Conservation (phyloP, 1,140 invertebrate genomes). For the Drosophila nikananu region DNA sequence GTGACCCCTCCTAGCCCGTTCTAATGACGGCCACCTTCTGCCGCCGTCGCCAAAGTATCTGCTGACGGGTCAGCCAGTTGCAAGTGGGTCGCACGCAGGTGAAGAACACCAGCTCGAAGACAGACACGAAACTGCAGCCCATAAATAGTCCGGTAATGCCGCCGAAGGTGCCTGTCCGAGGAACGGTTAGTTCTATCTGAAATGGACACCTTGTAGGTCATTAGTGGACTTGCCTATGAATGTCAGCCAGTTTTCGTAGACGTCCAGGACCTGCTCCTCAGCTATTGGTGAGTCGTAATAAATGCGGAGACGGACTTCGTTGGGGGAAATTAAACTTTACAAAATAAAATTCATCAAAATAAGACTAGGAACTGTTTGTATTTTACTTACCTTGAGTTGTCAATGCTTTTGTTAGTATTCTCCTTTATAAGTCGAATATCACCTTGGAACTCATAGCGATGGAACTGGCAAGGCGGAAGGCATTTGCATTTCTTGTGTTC, state of each 20-base stretch:
- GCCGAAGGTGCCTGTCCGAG: conserved; percentile 88
- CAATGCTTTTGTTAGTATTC: neutral
- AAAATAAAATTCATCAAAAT: neutral
- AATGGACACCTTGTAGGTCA: conserved; percentile 15
- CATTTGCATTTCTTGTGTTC: conserved; percentile 60
- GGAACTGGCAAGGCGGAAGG: conserved; percentile 62
- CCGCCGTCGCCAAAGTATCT: conserved; percentile 51
- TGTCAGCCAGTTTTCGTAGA: conserved; percentile 86
- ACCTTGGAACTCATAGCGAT: conserved; percentile 54
- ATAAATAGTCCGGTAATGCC: conserved; percentile 89
- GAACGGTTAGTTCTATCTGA: neutral
- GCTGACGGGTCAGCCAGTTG: conserved; percentile 72
- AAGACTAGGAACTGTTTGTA: neutral
- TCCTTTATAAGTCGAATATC: conserved; percentile 34
- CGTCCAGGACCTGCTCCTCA: conserved; percentile 87
- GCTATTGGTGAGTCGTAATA: conserved; percentile 87
- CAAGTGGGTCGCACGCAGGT: conserved; percentile 71
- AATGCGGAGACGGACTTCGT: conserved; percentile 85
- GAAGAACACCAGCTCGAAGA: conserved; percentile 89
- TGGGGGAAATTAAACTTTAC: conserved; percentile 11
- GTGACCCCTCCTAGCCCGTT: neutral
- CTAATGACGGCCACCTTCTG: neutral
- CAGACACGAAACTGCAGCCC: conserved; percentile 89
- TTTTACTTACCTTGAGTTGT: conserved; percentile 30
- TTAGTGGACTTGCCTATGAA: conserved; percentile 67